These are phyloP conservation scores for Vanessa tameamea DNA, from an alignment of 1,140 invertebrate species.

Conservation along the genomic window DNA sequence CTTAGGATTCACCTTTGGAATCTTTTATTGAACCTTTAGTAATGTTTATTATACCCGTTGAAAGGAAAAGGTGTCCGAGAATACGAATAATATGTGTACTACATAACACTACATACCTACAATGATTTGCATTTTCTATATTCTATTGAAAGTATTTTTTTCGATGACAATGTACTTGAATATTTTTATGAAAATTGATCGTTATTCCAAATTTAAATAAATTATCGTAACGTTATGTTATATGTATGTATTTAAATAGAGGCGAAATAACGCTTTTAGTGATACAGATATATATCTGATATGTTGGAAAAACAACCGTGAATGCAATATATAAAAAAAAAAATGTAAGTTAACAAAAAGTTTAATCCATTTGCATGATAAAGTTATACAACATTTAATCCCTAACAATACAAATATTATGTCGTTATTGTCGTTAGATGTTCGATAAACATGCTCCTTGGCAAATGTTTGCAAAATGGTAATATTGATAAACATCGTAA, in stretches of 20 bases:
- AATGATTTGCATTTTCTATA: not conserved
- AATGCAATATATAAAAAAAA: too few relatives aligned
- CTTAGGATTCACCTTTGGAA: constrained; percentile 37
- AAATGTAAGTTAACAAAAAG: too few relatives aligned
- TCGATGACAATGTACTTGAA: not conserved
- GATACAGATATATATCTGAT: too few relatives aligned
- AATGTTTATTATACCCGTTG: constrained; percentile 49
- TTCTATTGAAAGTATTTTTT: not conserved
- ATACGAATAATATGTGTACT: constrained; percentile 4
- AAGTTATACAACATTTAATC: constrained; percentile 33
- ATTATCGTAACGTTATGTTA: too few relatives aligned
- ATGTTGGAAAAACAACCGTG: too few relatives aligned
- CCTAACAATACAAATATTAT: constrained; percentile 54
- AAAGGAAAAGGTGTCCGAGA: constrained; percentile 21
- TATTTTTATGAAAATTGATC: too few relatives aligned
- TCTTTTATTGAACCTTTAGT: constrained; percentile 42
- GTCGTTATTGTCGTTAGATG: constrained; percentile 49
- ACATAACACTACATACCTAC: not conserved
- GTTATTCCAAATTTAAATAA: too few relatives aligned
- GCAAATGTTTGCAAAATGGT: constrained; percentile 47
- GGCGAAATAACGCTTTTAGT: too few relatives aligned
- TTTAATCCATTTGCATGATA: constrained; percentile 38
- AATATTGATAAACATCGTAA: constrained; percentile 54
- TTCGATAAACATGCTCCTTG: constrained; percentile 43
- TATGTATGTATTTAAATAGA: too few relatives aligned